phyloP scores from a whole-genome alignment of 2,797 vertebrate species.

The Nannoperca obscura region DNA sequence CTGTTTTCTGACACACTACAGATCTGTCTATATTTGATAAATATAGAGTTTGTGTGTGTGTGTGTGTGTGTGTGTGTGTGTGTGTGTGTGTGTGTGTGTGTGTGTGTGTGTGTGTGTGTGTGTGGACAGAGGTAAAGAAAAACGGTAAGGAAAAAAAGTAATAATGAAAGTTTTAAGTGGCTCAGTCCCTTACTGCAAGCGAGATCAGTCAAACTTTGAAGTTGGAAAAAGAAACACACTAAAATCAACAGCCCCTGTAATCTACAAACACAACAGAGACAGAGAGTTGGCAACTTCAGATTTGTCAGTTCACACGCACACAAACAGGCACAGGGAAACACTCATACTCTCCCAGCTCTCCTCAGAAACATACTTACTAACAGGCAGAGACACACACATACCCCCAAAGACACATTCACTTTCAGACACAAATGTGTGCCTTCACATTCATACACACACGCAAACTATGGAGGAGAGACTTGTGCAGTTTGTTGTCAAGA shows the following conservation, averaged over 20 bases:
- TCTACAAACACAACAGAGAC: slow-evolving; percentile 80
- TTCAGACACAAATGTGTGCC: slow-evolving; percentile 54
- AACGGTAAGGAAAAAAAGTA: slow-evolving; percentile 24
- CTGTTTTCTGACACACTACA: no score
- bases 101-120: slow-evolving; percentile 3
- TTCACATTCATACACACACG: slow-evolving; percentile 40
- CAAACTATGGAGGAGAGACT: slow-evolving; percentile 60
- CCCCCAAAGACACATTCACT: slow-evolving; percentile 38
- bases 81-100: neutral
- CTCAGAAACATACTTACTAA: slow-evolving; percentile 42
- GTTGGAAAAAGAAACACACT: slow-evolving; percentile 69
- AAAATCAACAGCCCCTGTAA: slow-evolving; percentile 80
- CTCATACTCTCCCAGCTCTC: slow-evolving; percentile 48
- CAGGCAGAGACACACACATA: slow-evolving; percentile 46
- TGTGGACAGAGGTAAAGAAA: slow-evolving; percentile 35
- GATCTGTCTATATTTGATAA: no score
- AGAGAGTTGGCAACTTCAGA: slow-evolving; percentile 65
- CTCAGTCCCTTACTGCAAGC: slow-evolving; percentile 58
- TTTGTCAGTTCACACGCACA: slow-evolving; percentile 72
- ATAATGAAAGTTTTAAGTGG: slow-evolving; percentile 74
- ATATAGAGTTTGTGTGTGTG: no score
- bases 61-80: no score
- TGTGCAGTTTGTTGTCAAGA: slow-evolving; percentile 75
- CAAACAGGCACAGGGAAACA: slow-evolving; percentile 33
- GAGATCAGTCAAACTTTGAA: slow-evolving; percentile 80